A percentile compares a stretch with the other conserved stretches of the same genome.
Conservation (phyloP, 1,140 invertebrate genomes). For the Zaprionus camerounensis region DNA sequence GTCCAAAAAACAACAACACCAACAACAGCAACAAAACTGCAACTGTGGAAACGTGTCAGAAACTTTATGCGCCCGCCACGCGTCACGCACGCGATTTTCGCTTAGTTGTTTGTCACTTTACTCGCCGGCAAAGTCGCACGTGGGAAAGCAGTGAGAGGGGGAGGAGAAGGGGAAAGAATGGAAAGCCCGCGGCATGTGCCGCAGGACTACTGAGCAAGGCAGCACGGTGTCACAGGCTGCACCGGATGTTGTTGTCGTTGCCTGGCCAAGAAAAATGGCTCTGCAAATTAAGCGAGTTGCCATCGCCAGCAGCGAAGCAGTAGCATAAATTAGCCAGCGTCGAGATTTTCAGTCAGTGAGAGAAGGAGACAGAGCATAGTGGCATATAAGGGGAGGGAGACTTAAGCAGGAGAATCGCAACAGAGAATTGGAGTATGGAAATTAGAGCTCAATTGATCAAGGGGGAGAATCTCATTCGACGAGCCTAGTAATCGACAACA, state of each 20-base stretch:
- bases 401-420: not conserved
- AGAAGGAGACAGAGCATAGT: no score
- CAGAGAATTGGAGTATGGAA: not conserved
- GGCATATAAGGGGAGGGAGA: not conserved
- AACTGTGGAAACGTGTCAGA: conserved; percentile 80
- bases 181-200: not conserved
- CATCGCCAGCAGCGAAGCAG: conserved; percentile 36
- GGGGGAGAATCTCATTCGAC: no score
- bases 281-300: conserved; percentile 75
- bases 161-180: no score
- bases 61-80: conserved; percentile 79
- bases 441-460: no score
- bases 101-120: conserved; percentile 81
- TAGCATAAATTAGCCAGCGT: conserved; percentile 63
- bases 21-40: conserved; percentile 52
- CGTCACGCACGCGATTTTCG: conserved; percentile 81
- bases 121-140: conserved; percentile 7
- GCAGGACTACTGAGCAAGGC: not conserved
- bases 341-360: conserved; percentile 47
- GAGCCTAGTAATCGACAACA: no score
- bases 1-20: conserved; percentile 34
- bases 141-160: not conserved
- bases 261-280: conserved; percentile 64
- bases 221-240: not conserved
- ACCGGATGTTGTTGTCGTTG: conserved; percentile 32